Conservation (phyloP, 2,797 vertebrate genomes). For the Clarias laeviceps region DNA sequence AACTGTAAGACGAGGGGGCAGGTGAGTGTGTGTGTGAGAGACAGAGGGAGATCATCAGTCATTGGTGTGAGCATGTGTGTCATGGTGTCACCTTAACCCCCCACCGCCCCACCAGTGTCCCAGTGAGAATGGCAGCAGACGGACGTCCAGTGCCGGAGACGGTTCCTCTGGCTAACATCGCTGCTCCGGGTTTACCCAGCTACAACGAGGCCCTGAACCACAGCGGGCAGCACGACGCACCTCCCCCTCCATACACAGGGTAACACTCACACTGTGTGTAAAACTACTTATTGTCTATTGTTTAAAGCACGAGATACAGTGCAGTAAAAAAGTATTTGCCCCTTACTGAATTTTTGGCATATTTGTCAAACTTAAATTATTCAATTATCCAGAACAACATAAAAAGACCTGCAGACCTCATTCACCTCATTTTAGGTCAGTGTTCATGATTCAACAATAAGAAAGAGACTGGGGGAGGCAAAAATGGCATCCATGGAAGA, state of each 20-base stretch:
- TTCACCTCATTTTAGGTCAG: too few species aligned
- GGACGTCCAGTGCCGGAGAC: conserved; percentile 58
- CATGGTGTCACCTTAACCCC: conserved; percentile 12
- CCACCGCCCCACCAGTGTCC: conserved; percentile 58
- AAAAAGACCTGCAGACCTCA: too few species aligned
- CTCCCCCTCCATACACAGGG: conserved; percentile 78
- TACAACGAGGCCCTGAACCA: conserved; percentile 71
- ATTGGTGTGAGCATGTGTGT: conserved; percentile 33
- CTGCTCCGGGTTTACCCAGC: conserved; percentile 68
- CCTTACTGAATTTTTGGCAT: too few species aligned
- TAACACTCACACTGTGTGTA: conserved; percentile 50
- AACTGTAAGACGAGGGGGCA: conserved; percentile 42
- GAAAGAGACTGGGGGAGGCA: too few species aligned
- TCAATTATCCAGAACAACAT: too few species aligned
- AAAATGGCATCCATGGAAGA: too few species aligned
- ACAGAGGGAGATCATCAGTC: conserved; percentile 19
- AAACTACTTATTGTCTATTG: too few species aligned
- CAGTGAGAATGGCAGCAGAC: conserved; percentile 68
- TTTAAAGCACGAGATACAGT: background rate
- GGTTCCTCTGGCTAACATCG: conserved; percentile 62
- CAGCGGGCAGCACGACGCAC: conserved; percentile 73
- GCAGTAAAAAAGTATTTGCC: too few species aligned
- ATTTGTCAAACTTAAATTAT: too few species aligned
- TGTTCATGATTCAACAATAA: too few species aligned
- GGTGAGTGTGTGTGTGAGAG: conserved; percentile 50